Conservation (phyloP, 92 coral and sea anemone genomes). For the Scolanthus callimorphus region DNA sequence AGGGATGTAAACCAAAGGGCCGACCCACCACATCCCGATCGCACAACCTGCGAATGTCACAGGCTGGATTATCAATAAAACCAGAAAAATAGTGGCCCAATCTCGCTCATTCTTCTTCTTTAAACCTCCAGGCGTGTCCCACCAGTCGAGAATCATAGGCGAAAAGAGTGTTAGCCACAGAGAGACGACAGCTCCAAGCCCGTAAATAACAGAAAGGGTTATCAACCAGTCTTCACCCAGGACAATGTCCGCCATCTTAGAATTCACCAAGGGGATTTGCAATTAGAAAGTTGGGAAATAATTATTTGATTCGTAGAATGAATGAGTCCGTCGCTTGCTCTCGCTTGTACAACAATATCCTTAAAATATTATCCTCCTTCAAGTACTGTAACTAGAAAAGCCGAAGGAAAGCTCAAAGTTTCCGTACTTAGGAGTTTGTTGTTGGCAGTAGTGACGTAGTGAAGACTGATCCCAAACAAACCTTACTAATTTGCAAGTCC, state of each 20-base stretch:
- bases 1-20: conserved; percentile 82
- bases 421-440: no score
- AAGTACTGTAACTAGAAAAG: no score
- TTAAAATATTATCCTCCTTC: no score
- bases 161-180: conserved; percentile 92
- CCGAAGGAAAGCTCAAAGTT: no score
- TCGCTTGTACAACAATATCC: no score
- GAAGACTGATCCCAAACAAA: no score
- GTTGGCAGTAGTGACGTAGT: no score
- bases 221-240: conserved; percentile 99
- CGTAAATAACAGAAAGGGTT: conserved; percentile 89
- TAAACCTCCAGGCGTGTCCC: conserved; percentile 96
- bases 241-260: conserved; percentile 60
- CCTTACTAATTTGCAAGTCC: no score
- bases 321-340: no score
- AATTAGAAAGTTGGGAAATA: no score
- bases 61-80: conserved; percentile 81
- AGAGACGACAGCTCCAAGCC: conserved; percentile 83
- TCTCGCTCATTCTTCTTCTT: conserved; percentile 93
- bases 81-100: conserved; percentile 93
- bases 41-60: conserved; percentile 97
- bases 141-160: conserved; percentile 87
- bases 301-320: no score
- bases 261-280: no score
- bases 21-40: conserved; percentile 94